These are phyloP conservation scores for Hanleya hanleyi DNA, from an alignment of 2,888 invertebrate genomes.

Conservation along the genomic window DNA sequence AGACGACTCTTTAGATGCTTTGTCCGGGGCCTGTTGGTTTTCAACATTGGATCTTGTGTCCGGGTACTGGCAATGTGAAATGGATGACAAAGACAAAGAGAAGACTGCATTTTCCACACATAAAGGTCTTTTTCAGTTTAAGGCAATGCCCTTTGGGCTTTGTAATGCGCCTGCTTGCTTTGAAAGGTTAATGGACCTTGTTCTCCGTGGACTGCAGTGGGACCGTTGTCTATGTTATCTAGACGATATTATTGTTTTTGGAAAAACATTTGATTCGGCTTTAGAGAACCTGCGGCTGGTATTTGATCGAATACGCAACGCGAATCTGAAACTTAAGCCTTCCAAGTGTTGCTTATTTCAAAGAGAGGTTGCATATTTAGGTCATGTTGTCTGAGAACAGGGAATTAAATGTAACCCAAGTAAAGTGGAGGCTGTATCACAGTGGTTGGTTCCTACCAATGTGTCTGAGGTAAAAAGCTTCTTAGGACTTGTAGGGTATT, in stretches of 20 bases:
- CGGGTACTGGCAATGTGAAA: constrained; percentile 49
- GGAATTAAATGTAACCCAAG: constrained; percentile 15
- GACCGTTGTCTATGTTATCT: too few species aligned
- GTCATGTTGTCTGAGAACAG: constrained; percentile 14
- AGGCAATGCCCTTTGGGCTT: too few species aligned
- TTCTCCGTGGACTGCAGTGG: too few species aligned
- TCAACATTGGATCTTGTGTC: constrained; percentile 36
- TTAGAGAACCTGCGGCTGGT: too few species aligned
- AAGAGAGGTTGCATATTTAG: constrained; percentile 22
- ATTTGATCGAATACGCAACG: too few species aligned
- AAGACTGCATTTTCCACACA: constrained; percentile 39
- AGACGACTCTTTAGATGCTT: too few species aligned
- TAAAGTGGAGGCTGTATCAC: constrained; percentile 4
- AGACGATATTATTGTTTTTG: too few species aligned
- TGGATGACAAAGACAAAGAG: constrained; percentile 24
- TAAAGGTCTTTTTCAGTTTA: too few species aligned
- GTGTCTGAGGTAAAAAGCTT: constrained; percentile 15
- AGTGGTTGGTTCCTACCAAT: constrained; percentile 7
- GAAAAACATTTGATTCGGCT: too few species aligned
- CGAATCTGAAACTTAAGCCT: constrained; percentile 43
- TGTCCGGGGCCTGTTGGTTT: too few species aligned
- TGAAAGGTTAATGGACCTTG: too few species aligned
- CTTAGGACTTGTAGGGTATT: constrained; percentile 27
- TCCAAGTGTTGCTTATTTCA: constrained; percentile 42
- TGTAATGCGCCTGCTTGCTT: too few species aligned